Conservation (phyloP, 2,797 vertebrate species). For the Vipera ursinii region DNA sequence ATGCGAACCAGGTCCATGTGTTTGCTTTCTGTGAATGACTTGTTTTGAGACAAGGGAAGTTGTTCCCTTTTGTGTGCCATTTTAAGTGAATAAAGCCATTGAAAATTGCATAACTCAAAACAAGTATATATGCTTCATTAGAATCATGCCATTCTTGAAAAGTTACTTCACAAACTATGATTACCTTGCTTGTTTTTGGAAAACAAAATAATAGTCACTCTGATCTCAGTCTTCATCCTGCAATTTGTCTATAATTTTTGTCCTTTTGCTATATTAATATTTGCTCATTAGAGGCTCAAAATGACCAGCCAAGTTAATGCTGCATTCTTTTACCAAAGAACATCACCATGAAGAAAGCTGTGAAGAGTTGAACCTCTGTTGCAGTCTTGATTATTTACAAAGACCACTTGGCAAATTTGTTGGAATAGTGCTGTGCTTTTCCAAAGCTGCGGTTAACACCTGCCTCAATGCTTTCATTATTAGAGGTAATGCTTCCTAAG, state of each 20-base stretch:
- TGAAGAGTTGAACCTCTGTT: neutral
- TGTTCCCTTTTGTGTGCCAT: neutral
- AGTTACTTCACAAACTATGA: neutral
- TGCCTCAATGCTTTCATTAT: neutral
- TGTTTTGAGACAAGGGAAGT: neutral
- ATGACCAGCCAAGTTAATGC: neutral
- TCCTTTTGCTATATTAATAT: constrained; percentile 8
- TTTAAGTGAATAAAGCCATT: neutral
- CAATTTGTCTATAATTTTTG: neutral
- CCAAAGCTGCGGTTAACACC: neutral
- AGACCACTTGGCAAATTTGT: neutral
- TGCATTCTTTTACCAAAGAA: neutral
- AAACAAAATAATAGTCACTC: neutral
- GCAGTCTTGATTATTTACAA: neutral
- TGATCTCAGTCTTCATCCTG: neutral
- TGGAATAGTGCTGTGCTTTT: neutral
- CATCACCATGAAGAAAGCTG: neutral
- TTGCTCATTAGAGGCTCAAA: constrained; percentile 38
- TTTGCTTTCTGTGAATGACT: neutral
- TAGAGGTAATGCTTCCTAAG: neutral
- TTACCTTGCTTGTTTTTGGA: neutral
- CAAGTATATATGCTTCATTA: neutral
- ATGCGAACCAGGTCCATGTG: neutral
- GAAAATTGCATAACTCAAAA: neutral
- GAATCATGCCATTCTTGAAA: neutral